phyloP scores from a whole-genome alignment of 1,140 invertebrate species.

The Asobara japonica region DNA sequence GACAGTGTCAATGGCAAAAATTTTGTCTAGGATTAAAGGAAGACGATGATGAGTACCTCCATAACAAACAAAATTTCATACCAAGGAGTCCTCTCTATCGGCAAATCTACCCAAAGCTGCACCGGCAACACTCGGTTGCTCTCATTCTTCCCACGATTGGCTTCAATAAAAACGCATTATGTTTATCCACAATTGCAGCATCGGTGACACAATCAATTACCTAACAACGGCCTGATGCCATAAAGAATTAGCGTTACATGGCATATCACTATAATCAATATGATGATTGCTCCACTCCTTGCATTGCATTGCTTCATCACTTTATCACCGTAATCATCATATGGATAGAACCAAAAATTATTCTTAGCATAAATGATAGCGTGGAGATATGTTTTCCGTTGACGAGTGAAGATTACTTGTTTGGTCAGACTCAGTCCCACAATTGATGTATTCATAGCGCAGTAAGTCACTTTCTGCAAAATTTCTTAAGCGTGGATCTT shows the following conservation, averaged over 20 bases:
- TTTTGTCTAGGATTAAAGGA: background rate
- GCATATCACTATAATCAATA: background rate
- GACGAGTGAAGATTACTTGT: slow-evolving; percentile 33
- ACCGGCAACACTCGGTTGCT: slow-evolving; percentile 33
- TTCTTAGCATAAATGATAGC: slow-evolving; percentile 37
- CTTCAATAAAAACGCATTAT: slow-evolving; percentile 8
- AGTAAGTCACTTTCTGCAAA: slow-evolving; percentile 28
- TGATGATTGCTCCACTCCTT: background rate
- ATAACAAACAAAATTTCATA: slow-evolving; percentile 33
- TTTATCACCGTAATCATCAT: slow-evolving; percentile 20
- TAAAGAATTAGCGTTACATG: background rate
- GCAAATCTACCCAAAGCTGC: slow-evolving; percentile 29
- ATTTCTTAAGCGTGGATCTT: too few relatives aligned
- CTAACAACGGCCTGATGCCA: background rate
- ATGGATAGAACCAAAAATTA: slow-evolving; percentile 36
- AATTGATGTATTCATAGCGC: slow-evolving; percentile 37
- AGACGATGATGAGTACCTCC: slow-evolving; percentile 6
- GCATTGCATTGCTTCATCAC: slow-evolving; percentile 26
- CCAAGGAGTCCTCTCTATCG: slow-evolving; percentile 27
- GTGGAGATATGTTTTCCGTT: slow-evolving; percentile 31
- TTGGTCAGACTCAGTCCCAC: slow-evolving; percentile 40
- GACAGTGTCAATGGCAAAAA: background rate
- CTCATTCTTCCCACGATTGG: slow-evolving; percentile 27
- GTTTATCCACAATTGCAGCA: background rate
- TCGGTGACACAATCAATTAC: background rate